phyloP scores from a whole-genome alignment of 2,113 vertebrate species.

The Equus quagga region DNA sequence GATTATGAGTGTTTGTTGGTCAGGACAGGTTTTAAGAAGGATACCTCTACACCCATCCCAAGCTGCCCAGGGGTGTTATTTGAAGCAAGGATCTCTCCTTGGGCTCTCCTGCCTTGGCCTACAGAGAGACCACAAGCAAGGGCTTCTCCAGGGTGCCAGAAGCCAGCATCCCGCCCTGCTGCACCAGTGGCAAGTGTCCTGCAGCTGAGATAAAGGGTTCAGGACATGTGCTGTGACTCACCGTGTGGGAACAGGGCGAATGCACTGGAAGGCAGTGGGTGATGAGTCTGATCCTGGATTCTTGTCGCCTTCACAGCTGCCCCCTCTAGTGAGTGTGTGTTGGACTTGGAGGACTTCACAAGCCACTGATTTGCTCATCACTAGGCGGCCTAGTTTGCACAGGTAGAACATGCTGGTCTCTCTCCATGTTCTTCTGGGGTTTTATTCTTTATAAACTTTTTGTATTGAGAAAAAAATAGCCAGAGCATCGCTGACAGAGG shows the following conservation, averaged over 20 bases:
- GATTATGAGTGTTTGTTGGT: background rate
- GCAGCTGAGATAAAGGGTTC: slow-evolving; percentile 64
- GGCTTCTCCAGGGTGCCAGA: background rate
- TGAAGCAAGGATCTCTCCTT: background rate
- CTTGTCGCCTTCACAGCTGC: slow-evolving; percentile 48
- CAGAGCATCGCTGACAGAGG: slow-evolving; percentile 76
- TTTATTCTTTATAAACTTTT: slow-evolving; percentile 84
- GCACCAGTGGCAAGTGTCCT: slow-evolving; percentile 50
- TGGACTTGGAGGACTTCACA: slow-evolving; percentile 59
- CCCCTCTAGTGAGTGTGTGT: slow-evolving; percentile 65
- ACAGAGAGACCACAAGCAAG: background rate
- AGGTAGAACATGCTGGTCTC: slow-evolving; percentile 79
- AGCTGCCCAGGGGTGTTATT: background rate
- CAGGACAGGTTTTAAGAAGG: background rate
- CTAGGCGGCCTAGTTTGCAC: slow-evolving; percentile 77
- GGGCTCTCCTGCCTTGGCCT: background rate
- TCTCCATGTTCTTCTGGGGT: slow-evolving; percentile 76
- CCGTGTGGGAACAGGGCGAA: slow-evolving; percentile 78
- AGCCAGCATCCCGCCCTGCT: slow-evolving; percentile 27
- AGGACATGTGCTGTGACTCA: slow-evolving; percentile 69
- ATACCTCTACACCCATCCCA: background rate
- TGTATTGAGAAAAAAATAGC: slow-evolving; percentile 70
- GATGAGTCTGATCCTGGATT: slow-evolving; percentile 55
- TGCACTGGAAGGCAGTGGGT: slow-evolving; percentile 77
- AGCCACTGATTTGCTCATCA: slow-evolving; percentile 67